Percentiles rank a stretch among this genome's conserved stretches.
These are phyloP conservation scores for Acanthosepion pharaonis DNA, from an alignment of 2,888 invertebrate species.

Conservation along the genomic window DNA sequence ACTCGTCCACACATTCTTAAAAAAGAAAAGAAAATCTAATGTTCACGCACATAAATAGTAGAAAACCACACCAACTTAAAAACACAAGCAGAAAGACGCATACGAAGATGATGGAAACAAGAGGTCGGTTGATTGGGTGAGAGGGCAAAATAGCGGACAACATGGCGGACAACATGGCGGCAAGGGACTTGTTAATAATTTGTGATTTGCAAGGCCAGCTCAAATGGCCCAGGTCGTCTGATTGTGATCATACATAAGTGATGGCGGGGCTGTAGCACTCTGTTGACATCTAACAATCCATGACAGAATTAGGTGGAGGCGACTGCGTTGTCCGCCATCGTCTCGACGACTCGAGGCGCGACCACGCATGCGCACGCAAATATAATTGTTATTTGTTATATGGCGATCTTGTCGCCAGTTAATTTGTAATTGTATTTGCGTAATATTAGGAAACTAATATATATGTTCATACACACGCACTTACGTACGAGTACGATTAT, in stretches of 20 bases:
- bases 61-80: not conserved
- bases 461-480: not conserved
- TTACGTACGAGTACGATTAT: not conserved
- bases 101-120: not conserved
- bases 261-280: constrained; percentile 33
- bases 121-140: constrained; percentile 11
- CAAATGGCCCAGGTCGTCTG: not conserved
- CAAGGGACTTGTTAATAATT: constrained; percentile 18
- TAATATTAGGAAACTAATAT: not conserved
- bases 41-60: not conserved
- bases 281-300: constrained; percentile 22
- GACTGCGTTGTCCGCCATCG: not conserved
- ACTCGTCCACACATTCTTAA: not conserved
- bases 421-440: constrained; percentile 12
- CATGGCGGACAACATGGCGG: not conserved
- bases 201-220: constrained; percentile 33
- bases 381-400: constrained; percentile 8
- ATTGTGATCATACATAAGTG: constrained; percentile 33
- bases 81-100: not conserved
- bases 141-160: not conserved
- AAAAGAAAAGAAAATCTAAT: not conserved
- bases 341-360: not conserved
- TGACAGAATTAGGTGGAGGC: constrained; percentile 18
- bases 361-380: not conserved
- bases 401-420: not conserved